phyloP scores from a whole-genome alignment of 2,113 vertebrate genomes.

The Tretioscincus oriximinensis region DNA sequence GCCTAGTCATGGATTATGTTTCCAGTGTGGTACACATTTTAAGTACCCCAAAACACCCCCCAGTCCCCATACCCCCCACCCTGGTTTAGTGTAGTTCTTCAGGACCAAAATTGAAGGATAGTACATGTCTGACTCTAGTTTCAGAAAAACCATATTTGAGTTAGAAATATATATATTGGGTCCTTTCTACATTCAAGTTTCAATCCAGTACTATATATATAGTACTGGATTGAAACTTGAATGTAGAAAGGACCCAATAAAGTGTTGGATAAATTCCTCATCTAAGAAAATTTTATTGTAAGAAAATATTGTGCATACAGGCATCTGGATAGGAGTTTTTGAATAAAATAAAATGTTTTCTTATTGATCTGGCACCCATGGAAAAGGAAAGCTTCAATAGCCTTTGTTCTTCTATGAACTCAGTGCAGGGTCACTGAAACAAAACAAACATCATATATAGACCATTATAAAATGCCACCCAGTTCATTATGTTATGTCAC shows the following conservation, averaged over 20 bases:
- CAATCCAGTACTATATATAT: too few relatives aligned
- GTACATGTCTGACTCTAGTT: too few relatives aligned
- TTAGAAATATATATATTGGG: too few relatives aligned
- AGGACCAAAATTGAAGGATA: too few relatives aligned
- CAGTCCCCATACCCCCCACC: too few relatives aligned
- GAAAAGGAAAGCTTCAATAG: constrained; percentile 2
- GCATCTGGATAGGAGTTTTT: not conserved
- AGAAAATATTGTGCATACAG: not conserved
- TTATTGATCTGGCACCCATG: not conserved
- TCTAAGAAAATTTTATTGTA: not conserved
- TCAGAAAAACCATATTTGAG: too few relatives aligned
- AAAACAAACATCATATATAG: constrained; percentile 51
- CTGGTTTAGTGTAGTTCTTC: too few relatives aligned
- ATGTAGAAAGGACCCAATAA: too few relatives aligned
- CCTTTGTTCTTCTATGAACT: constrained; percentile 51
- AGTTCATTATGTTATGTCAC: constrained; percentile 69
- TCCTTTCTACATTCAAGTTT: too few relatives aligned
- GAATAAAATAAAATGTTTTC: not conserved
- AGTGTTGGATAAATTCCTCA: not conserved
- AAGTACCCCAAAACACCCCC: not conserved
- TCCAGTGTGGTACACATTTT: not conserved
- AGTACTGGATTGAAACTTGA: too few relatives aligned
- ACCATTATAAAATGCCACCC: constrained; percentile 67
- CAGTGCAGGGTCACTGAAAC: constrained; percentile 66
- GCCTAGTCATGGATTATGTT: constrained; percentile 9